phyloP scores from a whole-genome alignment of 2,888 invertebrate genomes.

The Synanthedon andrenaeformis region DNA sequence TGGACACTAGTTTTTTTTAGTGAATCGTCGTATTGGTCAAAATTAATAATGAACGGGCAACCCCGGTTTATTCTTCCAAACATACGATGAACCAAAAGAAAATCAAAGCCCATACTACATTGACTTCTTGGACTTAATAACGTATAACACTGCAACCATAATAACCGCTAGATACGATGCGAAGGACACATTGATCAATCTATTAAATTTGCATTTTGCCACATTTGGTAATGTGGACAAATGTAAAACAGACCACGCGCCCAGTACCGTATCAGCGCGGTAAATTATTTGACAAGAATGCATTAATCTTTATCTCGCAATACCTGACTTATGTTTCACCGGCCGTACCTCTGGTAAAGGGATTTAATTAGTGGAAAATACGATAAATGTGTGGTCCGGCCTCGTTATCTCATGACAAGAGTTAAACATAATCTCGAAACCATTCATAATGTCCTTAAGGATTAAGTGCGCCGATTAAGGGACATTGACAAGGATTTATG shows the following conservation, averaged over 20 bases:
- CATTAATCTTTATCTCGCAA: slow-evolving; percentile 60
- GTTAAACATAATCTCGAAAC: slow-evolving; percentile 39
- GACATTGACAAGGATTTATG: slow-evolving; percentile 25
- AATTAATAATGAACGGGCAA: too few species aligned
- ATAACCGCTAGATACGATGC: too few species aligned
- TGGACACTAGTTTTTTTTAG: too few species aligned
- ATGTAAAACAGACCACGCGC: not conserved
- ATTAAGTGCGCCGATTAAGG: slow-evolving; percentile 32
- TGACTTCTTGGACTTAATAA: too few species aligned
- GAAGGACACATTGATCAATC: too few species aligned
- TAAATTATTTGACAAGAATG: slow-evolving; percentile 60
- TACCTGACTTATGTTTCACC: slow-evolving; percentile 24
- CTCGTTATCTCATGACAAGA: slow-evolving; percentile 43
- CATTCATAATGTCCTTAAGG: slow-evolving; percentile 39
- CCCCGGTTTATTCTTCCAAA: too few species aligned
- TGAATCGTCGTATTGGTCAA: too few species aligned
- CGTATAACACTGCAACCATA: too few species aligned
- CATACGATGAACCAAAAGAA: too few species aligned
- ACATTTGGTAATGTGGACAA: not conserved
- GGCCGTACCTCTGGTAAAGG: slow-evolving; percentile 29
- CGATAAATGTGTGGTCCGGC: slow-evolving; percentile 57
- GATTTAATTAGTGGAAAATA: slow-evolving; percentile 47
- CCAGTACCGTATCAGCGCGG: slow-evolving; percentile 35
- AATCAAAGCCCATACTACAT: too few species aligned
- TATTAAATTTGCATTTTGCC: too few species aligned